Evolutionary conservation across 1,140 invertebrate genomes (phyloP).

Genomic region (Rhyzopertha dominica): DNA sequence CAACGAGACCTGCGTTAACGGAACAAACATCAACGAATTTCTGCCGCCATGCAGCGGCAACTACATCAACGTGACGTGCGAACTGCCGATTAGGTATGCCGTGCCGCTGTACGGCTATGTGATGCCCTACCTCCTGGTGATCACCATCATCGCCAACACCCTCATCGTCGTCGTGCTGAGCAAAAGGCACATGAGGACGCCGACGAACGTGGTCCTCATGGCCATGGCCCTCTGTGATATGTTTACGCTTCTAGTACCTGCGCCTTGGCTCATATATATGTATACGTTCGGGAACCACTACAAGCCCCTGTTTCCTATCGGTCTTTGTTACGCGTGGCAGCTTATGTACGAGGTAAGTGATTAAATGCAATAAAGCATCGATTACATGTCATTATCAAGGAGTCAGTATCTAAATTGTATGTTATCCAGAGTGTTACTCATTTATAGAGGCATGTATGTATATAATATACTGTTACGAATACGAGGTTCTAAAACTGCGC

Average conservation of each 20-base stretch:
- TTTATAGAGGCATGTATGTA: no score
- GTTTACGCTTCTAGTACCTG: conserved; percentile 77
- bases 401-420: no score
- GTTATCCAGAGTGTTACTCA: no score
- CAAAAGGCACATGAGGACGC: conserved; percentile 69
- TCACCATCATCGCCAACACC: conserved; percentile 87
- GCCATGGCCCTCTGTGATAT: conserved; percentile 91
- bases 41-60: no score
- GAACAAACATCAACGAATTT: no score
- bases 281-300: conserved; percentile 83
- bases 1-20: no score
- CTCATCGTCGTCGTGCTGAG: conserved; percentile 77
- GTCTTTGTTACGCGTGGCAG: conserved; percentile 72
- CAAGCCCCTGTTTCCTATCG: conserved; percentile 65
- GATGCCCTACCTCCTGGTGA: conserved; percentile 76
- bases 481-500: no score
- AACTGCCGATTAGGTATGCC: conserved; percentile 63
- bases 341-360: conserved; percentile 72
- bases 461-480: no score
- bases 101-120: conserved; percentile 70
- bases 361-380: no score
- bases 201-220: conserved; percentile 83
- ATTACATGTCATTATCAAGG: no score
- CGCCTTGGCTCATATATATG: conserved; percentile 85
- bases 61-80: conserved; percentile 59